Evolutionary conservation across 2,113 vertebrate genomes (phyloP).

Genomic region (Heterocephalus glaber): DNA sequence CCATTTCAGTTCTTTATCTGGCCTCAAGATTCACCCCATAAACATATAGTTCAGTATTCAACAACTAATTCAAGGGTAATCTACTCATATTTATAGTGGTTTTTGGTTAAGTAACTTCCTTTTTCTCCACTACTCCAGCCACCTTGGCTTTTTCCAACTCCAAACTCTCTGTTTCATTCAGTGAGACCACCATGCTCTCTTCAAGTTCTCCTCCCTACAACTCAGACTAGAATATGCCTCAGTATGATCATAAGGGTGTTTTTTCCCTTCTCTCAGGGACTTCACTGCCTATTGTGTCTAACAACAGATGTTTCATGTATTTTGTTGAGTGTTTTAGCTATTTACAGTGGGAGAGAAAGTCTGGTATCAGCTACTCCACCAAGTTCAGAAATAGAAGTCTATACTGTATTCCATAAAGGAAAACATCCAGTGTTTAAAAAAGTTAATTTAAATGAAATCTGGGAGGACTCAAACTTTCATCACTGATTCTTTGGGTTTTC

Average conservation of each 20-base stretch:
- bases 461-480: slow-evolving; percentile 25
- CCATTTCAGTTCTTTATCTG: neutral
- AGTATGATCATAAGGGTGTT: neutral
- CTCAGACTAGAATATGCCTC: neutral
- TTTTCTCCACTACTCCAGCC: neutral
- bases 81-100: neutral
- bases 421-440: slow-evolving; percentile 25
- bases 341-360: neutral
- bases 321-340: slow-evolving; percentile 18
- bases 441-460: slow-evolving; percentile 45
- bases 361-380: neutral
- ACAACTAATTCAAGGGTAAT: neutral
- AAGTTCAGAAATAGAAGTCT: slow-evolving; percentile 32
- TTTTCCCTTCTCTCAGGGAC: neutral
- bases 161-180: neutral
- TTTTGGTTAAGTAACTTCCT: neutral
- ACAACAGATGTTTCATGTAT: neutral
- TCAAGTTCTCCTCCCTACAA: neutral
- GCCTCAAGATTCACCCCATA: neutral
- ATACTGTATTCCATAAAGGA: slow-evolving; percentile 13
- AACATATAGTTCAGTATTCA: neutral
- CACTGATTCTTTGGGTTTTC: neutral
- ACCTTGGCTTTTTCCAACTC: neutral
- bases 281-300: neutral
- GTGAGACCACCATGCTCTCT: neutral